Evolutionary conservation across 2,113 vertebrate species (phyloP), one percentile per base, ranked within the genome.

Genomic region (Echinops telfairi): DNA sequence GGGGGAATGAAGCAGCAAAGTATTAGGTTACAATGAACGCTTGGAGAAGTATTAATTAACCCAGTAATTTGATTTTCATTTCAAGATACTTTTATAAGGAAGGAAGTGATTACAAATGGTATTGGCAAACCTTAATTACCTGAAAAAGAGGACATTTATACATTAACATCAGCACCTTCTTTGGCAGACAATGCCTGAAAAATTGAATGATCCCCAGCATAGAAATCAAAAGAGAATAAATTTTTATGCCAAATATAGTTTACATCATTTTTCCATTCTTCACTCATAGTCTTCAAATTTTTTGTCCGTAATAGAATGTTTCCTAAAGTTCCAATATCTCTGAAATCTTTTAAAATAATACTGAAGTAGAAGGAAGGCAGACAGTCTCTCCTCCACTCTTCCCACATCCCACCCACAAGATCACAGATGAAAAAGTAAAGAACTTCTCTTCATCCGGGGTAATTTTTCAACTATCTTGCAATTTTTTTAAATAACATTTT

Each of bases 261-360:
- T 3, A 36, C 60, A 57, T 3, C 19, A 17, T 94, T 88, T 80
- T 75, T 31, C 36, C 15, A 75, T 76, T 93, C n/a, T 91, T 81
- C 38, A 38, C 33, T 60, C 27, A 88, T 73, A 85, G n/a, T 77
- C 22, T 77, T 85, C 31, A 84, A 77, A 7, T 77, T 93, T 85
- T 4, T 81, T 68, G 16, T 76, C 33, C 76, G n/a, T 47, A n/a
- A 86, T 62, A 29, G 27, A 47, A 6, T 84, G 3, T 27, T 93
- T 90, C 80, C 68, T 77, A 23, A 20, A 88, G 36, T 84, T 91
- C 10, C 8, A 76, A 38, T 40, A 43, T 64, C 64, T 1, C 22
- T 90, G 16, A 87, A 66, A 78, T 25, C 77, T 85, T 57, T 93
- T 75, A 40, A 81, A 83, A 40, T 64, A 79, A 64, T 84, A 92